phyloP scores from a whole-genome alignment of 2,888 invertebrate species.

The Lordiphosa andalusiaca region DNA sequence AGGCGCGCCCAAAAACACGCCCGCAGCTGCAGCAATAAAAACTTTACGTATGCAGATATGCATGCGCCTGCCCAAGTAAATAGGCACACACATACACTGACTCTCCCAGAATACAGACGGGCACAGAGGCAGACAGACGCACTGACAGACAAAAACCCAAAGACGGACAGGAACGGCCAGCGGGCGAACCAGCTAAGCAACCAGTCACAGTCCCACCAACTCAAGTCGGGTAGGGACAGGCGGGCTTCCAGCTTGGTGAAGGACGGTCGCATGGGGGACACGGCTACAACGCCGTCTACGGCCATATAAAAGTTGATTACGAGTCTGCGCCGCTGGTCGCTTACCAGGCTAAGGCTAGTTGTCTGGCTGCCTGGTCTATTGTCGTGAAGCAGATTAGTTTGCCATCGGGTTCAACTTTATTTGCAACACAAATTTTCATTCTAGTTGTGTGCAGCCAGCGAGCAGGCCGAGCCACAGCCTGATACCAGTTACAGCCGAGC shows the following conservation, averaged over 20 bases:
- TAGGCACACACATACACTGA: slow-evolving; percentile 10
- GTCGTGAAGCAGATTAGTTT: slow-evolving; percentile 76
- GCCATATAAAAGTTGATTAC: slow-evolving; percentile 68
- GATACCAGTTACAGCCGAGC: slow-evolving; percentile 23
- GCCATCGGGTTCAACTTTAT: slow-evolving; percentile 76
- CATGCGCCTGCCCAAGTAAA: slow-evolving; percentile 35
- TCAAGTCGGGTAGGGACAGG: slow-evolving; percentile 61
- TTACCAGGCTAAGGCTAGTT: slow-evolving; percentile 13
- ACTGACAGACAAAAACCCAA: slow-evolving; percentile 31
- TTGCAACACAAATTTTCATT: slow-evolving; percentile 75
- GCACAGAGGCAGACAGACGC: slow-evolving; percentile 28
- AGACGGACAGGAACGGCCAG: slow-evolving; percentile 38
- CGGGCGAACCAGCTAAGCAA: slow-evolving; percentile 26
- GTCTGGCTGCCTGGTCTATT: slow-evolving; percentile 57
- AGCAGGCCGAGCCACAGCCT: slow-evolving; percentile 35
- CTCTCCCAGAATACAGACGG: slow-evolving; percentile 21
- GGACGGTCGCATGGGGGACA: slow-evolving; percentile 60
- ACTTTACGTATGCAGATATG: slow-evolving; percentile 39
- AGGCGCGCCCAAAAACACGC: slow-evolving; percentile 70
- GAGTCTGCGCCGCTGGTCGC: slow-evolving; percentile 45
- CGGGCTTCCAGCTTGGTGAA: slow-evolving; percentile 57
- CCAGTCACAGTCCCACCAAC: slow-evolving; percentile 27
- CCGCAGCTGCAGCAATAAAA: slow-evolving; percentile 70
- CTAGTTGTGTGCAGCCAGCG: slow-evolving; percentile 58
- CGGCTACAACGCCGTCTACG: slow-evolving; percentile 28